These are phyloP conservation scores for Platysternon megacephalum DNA, from an alignment of 2,113 vertebrate species.

Conservation along the genomic window DNA sequence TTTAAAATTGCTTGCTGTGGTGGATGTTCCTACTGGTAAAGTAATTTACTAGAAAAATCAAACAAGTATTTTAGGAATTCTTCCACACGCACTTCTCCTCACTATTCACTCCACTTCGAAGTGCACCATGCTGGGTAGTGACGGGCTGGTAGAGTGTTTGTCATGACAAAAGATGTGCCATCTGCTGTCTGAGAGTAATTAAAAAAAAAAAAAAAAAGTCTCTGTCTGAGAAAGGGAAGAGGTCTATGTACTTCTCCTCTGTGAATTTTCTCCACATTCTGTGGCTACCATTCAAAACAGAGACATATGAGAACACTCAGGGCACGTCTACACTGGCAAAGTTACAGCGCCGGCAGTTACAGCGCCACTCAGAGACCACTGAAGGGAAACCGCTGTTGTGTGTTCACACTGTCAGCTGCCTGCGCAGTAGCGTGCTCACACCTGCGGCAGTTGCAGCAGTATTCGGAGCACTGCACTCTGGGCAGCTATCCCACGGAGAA, in stretches of 20 bases:
- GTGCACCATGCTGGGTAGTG: conserved; percentile 5
- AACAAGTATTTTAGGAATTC: conserved; percentile 15
- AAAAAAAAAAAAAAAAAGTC: too few species aligned
- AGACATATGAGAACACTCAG: background rate
- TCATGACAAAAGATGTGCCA: conserved; percentile 28
- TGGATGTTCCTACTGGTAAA: background rate
- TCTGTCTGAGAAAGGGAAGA: background rate
- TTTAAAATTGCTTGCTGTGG: background rate
- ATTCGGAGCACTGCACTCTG: too few species aligned
- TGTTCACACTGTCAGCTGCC: too few species aligned
- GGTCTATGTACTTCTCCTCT: background rate
- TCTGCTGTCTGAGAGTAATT: conserved; percentile 22
- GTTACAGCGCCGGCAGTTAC: too few species aligned
- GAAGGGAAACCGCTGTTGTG: too few species aligned
- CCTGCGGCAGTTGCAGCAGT: too few species aligned
- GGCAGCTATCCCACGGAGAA: too few species aligned
- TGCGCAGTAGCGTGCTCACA: too few species aligned
- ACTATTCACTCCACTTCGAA: conserved; percentile 15
- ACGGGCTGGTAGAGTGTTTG: background rate
- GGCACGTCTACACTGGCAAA: too few species aligned
- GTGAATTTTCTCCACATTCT: background rate
- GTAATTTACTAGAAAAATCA: background rate
- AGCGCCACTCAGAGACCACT: too few species aligned
- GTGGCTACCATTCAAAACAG: background rate
- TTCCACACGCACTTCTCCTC: background rate